Conservation (phyloP, 2,797 vertebrate genomes). For the Coccyzus lansbergi region DNA sequence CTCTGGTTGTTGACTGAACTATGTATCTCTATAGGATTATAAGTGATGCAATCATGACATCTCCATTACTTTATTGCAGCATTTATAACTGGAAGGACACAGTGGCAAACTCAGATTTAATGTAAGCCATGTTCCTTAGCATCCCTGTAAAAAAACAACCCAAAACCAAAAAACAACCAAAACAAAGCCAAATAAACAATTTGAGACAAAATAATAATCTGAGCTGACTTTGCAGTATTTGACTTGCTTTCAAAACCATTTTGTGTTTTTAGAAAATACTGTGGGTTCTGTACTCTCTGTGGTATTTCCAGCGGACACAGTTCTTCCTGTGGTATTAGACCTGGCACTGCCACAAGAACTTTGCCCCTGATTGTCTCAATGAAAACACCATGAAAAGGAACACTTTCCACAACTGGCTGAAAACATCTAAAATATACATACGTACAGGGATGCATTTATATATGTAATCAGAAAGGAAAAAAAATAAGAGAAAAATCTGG, state of each 20-base stretch:
- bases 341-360: conserved; percentile 73
- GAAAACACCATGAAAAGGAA: conserved; percentile 66
- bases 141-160: neutral
- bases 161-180: neutral
- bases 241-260: conserved; percentile 39
- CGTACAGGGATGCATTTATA: neutral
- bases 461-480: neutral
- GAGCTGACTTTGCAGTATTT: conserved; percentile 49
- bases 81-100: neutral
- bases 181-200: conserved; percentile 42
- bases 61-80: neutral
- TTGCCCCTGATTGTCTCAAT: conserved; percentile 72
- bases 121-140: neutral
- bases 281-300: conserved; percentile 52
- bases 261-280: conserved; percentile 65
- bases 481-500: neutral
- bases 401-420: conserved; percentile 23
- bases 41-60: neutral
- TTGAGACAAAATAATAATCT: conserved; percentile 27
- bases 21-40: neutral
- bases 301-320: conserved; percentile 72
- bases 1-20: neutral
- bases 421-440: conserved; percentile 19
- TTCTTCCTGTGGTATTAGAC: conserved; percentile 73
- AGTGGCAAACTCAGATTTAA: neutral